Conservation (phyloP, 2,797 vertebrate species). For the Poecilia velifera region DNA sequence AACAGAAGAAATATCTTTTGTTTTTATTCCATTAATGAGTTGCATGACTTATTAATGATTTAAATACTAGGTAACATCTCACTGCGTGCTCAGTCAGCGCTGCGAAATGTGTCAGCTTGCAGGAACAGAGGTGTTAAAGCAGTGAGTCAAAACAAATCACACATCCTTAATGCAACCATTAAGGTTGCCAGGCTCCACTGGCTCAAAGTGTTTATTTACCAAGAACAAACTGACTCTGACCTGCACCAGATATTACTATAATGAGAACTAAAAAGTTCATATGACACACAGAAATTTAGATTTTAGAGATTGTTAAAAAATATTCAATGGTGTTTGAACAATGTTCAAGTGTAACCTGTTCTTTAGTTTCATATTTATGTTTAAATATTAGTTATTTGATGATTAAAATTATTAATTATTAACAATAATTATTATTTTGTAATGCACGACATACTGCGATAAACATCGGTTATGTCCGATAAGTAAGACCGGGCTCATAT, state of each 20-base stretch:
- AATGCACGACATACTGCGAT: background rate
- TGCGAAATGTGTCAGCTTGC: background rate
- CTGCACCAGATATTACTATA: background rate
- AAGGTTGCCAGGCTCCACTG: background rate
- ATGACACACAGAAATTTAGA: background rate
- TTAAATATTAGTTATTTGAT: background rate
- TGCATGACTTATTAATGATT: constrained; percentile 5
- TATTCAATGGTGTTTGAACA: background rate
- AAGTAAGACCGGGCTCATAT: background rate
- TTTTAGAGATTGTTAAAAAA: background rate
- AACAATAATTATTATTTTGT: background rate
- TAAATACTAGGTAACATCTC: background rate
- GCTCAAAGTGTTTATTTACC: background rate
- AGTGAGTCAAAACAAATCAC: constrained; percentile 2
- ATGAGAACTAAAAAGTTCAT: background rate
- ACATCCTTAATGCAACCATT: background rate
- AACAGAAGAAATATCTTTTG: background rate
- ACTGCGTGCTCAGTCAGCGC: background rate
- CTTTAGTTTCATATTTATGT: background rate
- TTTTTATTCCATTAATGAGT: background rate
- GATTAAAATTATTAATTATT: background rate
- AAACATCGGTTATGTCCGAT: background rate
- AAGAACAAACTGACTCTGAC: background rate
- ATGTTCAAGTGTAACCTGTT: background rate
- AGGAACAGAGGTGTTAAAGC: constrained; percentile 2